phyloP scores from a whole-genome alignment of 2,797 vertebrate species.

The Sandelia bainsii region DNA sequence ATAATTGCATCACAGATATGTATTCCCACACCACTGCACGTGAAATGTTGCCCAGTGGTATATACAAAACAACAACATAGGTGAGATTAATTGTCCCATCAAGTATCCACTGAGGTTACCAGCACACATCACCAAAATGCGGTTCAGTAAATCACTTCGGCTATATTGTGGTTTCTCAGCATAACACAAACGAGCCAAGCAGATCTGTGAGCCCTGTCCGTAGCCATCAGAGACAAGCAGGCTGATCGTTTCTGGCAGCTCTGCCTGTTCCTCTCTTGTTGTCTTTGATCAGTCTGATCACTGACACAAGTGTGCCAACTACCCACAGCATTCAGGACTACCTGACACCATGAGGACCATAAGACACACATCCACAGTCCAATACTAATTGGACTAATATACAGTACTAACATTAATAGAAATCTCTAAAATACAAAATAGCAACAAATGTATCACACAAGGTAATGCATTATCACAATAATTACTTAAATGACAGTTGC shows the following conservation, averaged over 20 bases:
- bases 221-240: conserved; percentile 76
- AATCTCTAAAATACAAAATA: no score
- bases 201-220: conserved; percentile 65
- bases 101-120: conserved; percentile 30
- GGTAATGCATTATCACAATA: no score
- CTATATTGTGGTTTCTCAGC: conserved; percentile 30
- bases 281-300: conserved; percentile 89
- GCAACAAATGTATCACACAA: no score
- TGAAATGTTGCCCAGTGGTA: conserved; percentile 14
- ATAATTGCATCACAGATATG: conserved; percentile 14
- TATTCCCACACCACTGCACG: conserved; percentile 13
- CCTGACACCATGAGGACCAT: conserved; percentile 58
- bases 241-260: conserved; percentile 86
- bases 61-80: conserved; percentile 10
- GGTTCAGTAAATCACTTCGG: conserved; percentile 39
- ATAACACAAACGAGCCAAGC: conserved; percentile 39
- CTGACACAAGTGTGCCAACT: conserved; percentile 77
- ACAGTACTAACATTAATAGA: background rate
- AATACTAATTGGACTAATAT: background rate
- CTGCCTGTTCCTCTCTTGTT: conserved; percentile 87
- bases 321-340: conserved; percentile 54
- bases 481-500: background rate
- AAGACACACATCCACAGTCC: background rate
- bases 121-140: conserved; percentile 22
- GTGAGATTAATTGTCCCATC: conserved; percentile 35